phyloP scores from a whole-genome alignment of 2,888 invertebrate species.

The Bunonema sp. region DNA sequence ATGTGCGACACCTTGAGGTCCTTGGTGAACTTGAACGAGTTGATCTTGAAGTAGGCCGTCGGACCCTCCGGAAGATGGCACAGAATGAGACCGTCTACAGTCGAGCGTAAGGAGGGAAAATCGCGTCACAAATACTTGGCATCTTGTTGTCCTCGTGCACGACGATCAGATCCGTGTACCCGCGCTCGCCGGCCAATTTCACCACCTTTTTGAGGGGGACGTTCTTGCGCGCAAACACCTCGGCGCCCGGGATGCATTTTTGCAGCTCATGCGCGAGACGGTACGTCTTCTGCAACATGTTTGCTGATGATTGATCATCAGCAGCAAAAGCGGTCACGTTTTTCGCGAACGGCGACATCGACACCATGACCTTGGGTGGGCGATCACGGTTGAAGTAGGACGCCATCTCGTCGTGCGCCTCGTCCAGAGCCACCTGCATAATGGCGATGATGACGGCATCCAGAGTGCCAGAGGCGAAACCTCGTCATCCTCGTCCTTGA shows the following conservation, averaged over 20 bases:
- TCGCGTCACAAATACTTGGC: slow-evolving; percentile 53
- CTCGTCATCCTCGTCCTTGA: slow-evolving; percentile 59
- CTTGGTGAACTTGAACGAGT: slow-evolving; percentile 74
- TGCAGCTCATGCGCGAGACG: slow-evolving; percentile 80
- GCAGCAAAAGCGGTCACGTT: slow-evolving; percentile 44
- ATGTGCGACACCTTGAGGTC: slow-evolving; percentile 56
- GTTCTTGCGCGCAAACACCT: slow-evolving; percentile 68
- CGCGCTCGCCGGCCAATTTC: slow-evolving; percentile 62
- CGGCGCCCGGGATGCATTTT: slow-evolving; percentile 77
- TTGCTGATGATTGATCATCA: neutral
- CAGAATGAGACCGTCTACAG: slow-evolving; percentile 67
- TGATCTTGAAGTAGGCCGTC: slow-evolving; percentile 82
- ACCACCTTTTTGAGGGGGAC: slow-evolving; percentile 74
- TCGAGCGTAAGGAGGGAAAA: neutral
- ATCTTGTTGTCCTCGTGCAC: slow-evolving; percentile 80
- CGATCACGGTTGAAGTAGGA: slow-evolving; percentile 69
- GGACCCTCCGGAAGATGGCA: slow-evolving; percentile 90
- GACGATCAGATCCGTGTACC: slow-evolving; percentile 74
- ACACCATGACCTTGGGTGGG: slow-evolving; percentile 85
- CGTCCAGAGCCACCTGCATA: slow-evolving; percentile 46
- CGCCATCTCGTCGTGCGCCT: slow-evolving; percentile 70
- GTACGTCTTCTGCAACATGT: slow-evolving; percentile 32
- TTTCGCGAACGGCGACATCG: slow-evolving; percentile 78
- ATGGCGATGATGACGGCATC: neutral
- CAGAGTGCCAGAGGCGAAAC: slow-evolving; percentile 23